These are phyloP conservation scores for Seriola rivoliana DNA, from an alignment of 2,113 vertebrate species.

Conservation along the genomic window DNA sequence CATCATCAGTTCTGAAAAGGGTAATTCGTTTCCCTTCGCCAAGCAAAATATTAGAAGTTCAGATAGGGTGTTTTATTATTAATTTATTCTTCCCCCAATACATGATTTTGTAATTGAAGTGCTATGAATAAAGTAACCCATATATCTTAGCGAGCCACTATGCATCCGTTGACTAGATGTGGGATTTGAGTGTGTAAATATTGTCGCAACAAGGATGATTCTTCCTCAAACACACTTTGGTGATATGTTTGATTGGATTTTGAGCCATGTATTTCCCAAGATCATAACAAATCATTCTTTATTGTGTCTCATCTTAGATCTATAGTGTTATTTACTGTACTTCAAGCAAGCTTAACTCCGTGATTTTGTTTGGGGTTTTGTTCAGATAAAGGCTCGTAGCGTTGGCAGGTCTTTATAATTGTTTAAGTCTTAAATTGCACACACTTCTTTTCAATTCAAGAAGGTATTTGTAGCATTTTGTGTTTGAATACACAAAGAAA, in stretches of 20 bases:
- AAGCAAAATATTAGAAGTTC: constrained; percentile 88
- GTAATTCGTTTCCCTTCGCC: constrained; percentile 87
- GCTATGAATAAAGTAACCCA: constrained; percentile 84
- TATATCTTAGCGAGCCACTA: constrained; percentile 80
- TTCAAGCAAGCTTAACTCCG: constrained; percentile 64
- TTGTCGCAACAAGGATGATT: constrained; percentile 80
- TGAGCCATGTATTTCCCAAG: constrained; percentile 79
- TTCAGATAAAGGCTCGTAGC: constrained; percentile 62
- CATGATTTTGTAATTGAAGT: constrained; percentile 86
- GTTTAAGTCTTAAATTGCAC: constrained; percentile 61
- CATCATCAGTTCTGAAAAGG: constrained; percentile 87
- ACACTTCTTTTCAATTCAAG: constrained; percentile 49
- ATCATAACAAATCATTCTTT: constrained; percentile 81
- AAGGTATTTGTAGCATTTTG: constrained; percentile 57
- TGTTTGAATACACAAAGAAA: constrained; percentile 6
- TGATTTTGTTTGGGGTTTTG: constrained; percentile 74
- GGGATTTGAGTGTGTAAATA: constrained; percentile 85
- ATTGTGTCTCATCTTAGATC: constrained; percentile 76
- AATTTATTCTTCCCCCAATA: constrained; percentile 85
- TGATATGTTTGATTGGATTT: constrained; percentile 84
- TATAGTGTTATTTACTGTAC: constrained; percentile 77
- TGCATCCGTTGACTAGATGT: constrained; percentile 80
- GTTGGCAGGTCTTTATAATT: constrained; percentile 65
- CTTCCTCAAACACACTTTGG: constrained; percentile 82
- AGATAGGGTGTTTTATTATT: constrained; percentile 85